Percentiles rank a stretch among this genome's conserved stretches.
Conservation (phyloP, 2,113 vertebrate species). For the Coracopsis vasa region DNA sequence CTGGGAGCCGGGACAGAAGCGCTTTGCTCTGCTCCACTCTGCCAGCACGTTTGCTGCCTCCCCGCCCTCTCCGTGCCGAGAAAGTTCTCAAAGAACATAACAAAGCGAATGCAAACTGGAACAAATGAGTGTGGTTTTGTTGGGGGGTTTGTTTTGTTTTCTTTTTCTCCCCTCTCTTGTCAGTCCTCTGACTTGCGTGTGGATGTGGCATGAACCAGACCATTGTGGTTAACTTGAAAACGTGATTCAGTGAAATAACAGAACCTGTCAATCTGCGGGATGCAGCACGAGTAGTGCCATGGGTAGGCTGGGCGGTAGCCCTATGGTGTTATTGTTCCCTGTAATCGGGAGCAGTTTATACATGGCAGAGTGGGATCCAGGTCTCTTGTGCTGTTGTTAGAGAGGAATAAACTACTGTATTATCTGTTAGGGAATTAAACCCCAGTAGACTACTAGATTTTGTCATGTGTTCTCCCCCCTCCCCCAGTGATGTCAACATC, state of each 20-base stretch:
- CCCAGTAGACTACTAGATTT: rapidly evolving
- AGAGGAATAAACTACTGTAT: not conserved
- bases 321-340: rapidly evolving
- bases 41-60: not conserved
- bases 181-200: not conserved
- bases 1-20: not conserved
- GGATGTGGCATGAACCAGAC: not conserved
- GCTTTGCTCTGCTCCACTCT: not conserved
- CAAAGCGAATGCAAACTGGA: not conserved
- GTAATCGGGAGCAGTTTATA: rapidly evolving
- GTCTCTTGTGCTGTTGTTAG: not conserved
- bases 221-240: rapidly evolving
- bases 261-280: not conserved
- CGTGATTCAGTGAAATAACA: rapidly evolving
- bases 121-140: rapidly evolving
- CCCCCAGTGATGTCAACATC: slow-evolving; percentile 33
- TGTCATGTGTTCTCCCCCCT: not conserved
- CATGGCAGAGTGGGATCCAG: not conserved
- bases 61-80: not conserved
- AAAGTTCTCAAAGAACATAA: not conserved
- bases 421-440: not conserved
- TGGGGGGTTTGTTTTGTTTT: rapidly evolving
- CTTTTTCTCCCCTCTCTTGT: rapidly evolving
- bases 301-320: not conserved
- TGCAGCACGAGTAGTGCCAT: rapidly evolving